A percentile compares a stretch with the other conserved stretches of the same genome.
Conservation (phyloP, 2,113 vertebrate genomes). For the Sylvia atricapilla region DNA sequence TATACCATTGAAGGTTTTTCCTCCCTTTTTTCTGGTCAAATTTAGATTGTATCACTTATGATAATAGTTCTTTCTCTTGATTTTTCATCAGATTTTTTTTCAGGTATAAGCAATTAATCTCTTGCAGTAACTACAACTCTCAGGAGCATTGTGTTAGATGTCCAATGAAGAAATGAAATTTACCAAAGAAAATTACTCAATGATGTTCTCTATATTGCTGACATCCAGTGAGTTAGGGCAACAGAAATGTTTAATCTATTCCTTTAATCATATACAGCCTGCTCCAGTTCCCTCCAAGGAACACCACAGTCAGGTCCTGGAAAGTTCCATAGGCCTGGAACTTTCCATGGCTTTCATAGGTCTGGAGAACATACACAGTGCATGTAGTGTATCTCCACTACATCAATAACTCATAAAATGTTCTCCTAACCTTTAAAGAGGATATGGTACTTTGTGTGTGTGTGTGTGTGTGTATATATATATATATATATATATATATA, state of each 20-base stretch:
- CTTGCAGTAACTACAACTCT: not conserved
- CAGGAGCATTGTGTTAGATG: not conserved
- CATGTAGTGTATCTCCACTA: not conserved
- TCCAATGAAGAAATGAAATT: not conserved
- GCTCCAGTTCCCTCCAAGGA: not conserved
- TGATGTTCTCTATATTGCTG: not conserved
- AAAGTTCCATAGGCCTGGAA: not conserved
- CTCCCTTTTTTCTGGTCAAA: not conserved
- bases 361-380: not conserved
- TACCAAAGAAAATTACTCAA: not conserved
- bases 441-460: not conserved
- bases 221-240: not conserved
- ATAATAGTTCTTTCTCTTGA: not conserved
- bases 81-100: not conserved
- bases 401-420: not conserved
- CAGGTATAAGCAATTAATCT: not conserved
- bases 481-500: not conserved
- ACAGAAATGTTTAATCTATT: not conserved
- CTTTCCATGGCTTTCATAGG: not conserved
- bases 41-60: not conserved
- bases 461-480: rapidly evolving
- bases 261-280: not conserved
- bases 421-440: not conserved
- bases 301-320: not conserved
- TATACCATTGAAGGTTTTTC: not conserved